Evolutionary conservation across 2,888 invertebrate species (phyloP).

Genomic region (Pyrrhosoma nymphula): DNA sequence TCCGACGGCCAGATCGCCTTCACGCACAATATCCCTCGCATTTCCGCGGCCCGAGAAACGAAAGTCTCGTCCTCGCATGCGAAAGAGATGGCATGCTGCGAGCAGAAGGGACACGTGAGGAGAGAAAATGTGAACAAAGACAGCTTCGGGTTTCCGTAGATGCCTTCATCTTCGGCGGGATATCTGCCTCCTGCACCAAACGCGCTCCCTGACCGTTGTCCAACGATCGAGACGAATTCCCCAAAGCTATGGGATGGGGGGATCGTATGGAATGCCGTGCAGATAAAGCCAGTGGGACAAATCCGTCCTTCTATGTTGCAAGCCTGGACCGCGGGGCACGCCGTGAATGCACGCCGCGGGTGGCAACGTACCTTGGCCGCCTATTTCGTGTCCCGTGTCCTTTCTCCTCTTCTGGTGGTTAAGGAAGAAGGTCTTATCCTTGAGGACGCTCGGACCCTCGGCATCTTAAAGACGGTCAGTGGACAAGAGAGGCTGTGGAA

Average conservation of each 20-base stretch:
- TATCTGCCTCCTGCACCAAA: neutral
- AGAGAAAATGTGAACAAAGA: neutral
- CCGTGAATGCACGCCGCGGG: neutral
- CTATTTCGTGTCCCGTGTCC: neutral
- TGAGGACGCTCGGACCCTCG: neutral
- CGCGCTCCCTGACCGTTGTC: neutral
- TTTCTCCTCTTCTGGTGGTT: neutral
- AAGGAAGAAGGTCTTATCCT: neutral
- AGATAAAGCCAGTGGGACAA: neutral
- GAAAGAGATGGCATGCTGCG: neutral
- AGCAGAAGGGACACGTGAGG: neutral
- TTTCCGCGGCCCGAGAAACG: neutral
- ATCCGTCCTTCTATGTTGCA: neutral
- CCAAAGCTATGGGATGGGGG: neutral
- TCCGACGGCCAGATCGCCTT: neutral
- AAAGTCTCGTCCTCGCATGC: neutral
- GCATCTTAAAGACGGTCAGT: neutral
- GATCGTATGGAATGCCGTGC: neutral
- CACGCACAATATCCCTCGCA: slow-evolving; percentile 13
- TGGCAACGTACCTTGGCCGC: neutral
- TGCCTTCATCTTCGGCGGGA: neutral
- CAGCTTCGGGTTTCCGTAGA: neutral
- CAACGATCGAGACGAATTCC: neutral
- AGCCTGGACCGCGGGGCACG: neutral
- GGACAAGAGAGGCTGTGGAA: neutral